These are phyloP conservation scores for Dynastes hyllus DNA, from an alignment of 2,888 invertebrate genomes.

Conservation along the genomic window DNA sequence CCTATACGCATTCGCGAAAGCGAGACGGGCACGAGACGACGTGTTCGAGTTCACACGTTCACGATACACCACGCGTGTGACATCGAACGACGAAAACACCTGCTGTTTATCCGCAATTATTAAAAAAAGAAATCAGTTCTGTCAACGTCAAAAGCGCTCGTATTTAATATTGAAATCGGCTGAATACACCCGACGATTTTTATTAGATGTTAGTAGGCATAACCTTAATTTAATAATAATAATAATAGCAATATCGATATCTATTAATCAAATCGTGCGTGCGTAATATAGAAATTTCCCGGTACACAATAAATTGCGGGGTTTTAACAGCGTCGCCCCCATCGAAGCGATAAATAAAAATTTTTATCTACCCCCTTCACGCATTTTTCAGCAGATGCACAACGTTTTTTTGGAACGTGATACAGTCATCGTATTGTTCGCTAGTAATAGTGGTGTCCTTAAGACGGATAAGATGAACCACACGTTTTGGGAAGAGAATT, in stretches of 20 bases:
- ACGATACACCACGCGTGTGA: neutral
- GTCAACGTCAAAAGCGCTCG: neutral
- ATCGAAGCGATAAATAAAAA: neutral
- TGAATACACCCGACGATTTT: neutral
- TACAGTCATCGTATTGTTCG: slow-evolving; percentile 40
- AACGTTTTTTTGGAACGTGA: slow-evolving; percentile 43
- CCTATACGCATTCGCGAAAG: slow-evolving; percentile 7
- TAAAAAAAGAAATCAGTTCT: neutral
- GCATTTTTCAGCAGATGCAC: slow-evolving; percentile 41
- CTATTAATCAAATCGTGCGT: slow-evolving; percentile 1
- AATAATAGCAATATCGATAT: neutral
- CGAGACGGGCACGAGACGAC: slow-evolving; percentile 10
- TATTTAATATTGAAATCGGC: neutral
- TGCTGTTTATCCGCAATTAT: neutral
- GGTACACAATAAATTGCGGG: no score
- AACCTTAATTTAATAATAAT: no score
- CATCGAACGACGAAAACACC: slow-evolving; percentile 15
- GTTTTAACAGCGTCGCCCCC: neutral
- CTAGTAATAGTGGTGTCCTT: slow-evolving; percentile 24
- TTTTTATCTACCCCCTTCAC: neutral
- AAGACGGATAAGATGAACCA: slow-evolving; percentile 67
- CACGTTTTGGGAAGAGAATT: slow-evolving; percentile 74
- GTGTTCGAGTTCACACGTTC: slow-evolving; percentile 21
- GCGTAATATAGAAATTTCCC: neutral
- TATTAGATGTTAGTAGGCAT: no score